Evolutionary conservation across 2,113 vertebrate species (phyloP), one percentile per base, ranked within the genome.

Genomic region (Osmerus eperlanus): DNA sequence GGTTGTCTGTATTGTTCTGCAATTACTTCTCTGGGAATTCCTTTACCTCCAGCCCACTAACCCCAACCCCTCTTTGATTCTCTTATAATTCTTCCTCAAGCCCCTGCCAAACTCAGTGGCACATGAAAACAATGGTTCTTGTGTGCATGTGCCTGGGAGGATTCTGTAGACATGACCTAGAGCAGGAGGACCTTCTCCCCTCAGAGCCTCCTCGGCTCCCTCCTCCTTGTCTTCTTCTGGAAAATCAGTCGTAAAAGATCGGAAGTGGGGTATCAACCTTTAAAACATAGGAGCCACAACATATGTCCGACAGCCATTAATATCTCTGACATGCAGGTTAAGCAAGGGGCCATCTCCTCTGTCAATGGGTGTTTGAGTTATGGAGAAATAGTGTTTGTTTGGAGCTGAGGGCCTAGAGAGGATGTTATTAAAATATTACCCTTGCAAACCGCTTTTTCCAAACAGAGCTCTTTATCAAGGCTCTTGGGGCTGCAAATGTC

Each of bases 11-110:
- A 87, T 88, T 88, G 85, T 88, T 88, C 85, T 79, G 72, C 83
- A 71, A 90, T 86, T 88, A 84, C 87, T 83, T 86, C 86, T 80
- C 68, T 82, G 83, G 88, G 89, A 89, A 89, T 88, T 87, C 80
- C 85, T 85, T 75, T 72, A 13, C 74, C 59, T 78, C 36, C 28
- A 23, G 61, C 76, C 63, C 32, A 16, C 21, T 28, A 23, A 29
- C 15, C 28, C 18, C 18, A 32, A 16, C 15, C 16, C 15, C 3
- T 15, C 29, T 36, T 36, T 11, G 5, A 64, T 36, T 15, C 7
- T 16, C 29, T 16, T 29, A 25, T 76, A 55, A 72, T 65, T 72
- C 71, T 62, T 71, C 25, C 29, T 55, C 41, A 5, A n/a, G 28
- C 18, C 62, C 62, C 62, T 64, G 85, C 86, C 86, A 89, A 88